These are phyloP conservation scores for Hippocampus abdominalis DNA, from an alignment of 2,113 vertebrate genomes.

Conservation along the genomic window DNA sequence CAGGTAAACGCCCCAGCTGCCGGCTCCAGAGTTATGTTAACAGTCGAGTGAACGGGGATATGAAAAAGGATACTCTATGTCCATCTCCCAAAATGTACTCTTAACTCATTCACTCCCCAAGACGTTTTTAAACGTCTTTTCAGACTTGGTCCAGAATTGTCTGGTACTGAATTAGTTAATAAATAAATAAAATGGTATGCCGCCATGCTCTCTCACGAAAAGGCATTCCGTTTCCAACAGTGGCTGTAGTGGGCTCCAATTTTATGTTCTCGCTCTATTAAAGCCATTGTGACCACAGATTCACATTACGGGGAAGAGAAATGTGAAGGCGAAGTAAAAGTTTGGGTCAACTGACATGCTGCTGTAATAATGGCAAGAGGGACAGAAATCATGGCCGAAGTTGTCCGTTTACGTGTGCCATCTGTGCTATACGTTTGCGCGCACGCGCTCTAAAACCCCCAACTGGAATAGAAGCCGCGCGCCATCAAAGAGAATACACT, in stretches of 20 bases:
- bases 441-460: slow-evolving; percentile 43
- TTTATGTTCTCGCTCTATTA: slow-evolving; percentile 12
- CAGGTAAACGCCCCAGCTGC: background rate
- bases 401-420: slow-evolving; percentile 31
- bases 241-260: slow-evolving; percentile 9
- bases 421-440: slow-evolving; percentile 56
- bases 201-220: slow-evolving; percentile 3
- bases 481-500: slow-evolving; percentile 54
- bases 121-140: too few relatives aligned
- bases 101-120: too few relatives aligned
- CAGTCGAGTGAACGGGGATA: background rate
- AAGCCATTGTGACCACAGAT: background rate
- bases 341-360: slow-evolving; percentile 30
- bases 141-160: too few relatives aligned
- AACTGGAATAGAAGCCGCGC: slow-evolving; percentile 38
- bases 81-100: slow-evolving; percentile 4
- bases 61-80: background rate
- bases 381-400: slow-evolving; percentile 30
- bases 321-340: too few relatives aligned
- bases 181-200: slow-evolving; percentile 6
- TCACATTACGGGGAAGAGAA: background rate
- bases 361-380: slow-evolving; percentile 34
- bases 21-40: background rate
- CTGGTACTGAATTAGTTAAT: too few relatives aligned
- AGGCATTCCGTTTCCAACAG: slow-evolving; percentile 12